Conservation (phyloP, 2,797 vertebrate species). For the Xyrichtys novacula region DNA sequence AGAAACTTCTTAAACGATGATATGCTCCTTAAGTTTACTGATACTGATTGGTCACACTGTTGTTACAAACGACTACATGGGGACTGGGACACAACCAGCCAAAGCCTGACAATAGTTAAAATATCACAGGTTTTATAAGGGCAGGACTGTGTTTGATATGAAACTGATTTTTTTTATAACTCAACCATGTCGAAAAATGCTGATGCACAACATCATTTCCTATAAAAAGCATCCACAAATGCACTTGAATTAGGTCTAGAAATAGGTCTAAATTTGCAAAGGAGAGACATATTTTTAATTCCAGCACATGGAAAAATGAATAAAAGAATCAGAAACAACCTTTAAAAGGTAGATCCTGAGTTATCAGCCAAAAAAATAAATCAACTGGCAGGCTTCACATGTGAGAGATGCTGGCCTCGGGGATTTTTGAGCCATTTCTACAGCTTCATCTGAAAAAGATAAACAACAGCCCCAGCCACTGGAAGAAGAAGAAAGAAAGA, state of each 20-base stretch:
- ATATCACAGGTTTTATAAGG: slow-evolving; percentile 14
- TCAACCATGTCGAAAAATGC: not conserved
- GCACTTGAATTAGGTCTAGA: slow-evolving; percentile 39
- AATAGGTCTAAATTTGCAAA: slow-evolving; percentile 54
- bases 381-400: slow-evolving; percentile 76
- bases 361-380: slow-evolving; percentile 66
- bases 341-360: slow-evolving; percentile 66
- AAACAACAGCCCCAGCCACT: slow-evolving; percentile 78
- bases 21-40: slow-evolving; percentile 83
- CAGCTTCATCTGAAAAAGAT: slow-evolving; percentile 77
- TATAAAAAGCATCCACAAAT: not conserved
- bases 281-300: slow-evolving; percentile 54
- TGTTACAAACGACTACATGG: slow-evolving; percentile 52
- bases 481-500: slow-evolving; percentile 76
- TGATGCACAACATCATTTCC: not conserved
- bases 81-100: slow-evolving; percentile 4
- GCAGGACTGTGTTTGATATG: slow-evolving; percentile 6
- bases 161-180: not conserved
- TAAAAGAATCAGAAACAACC: slow-evolving; percentile 69
- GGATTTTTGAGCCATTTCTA: slow-evolving; percentile 77
- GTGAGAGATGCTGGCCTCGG: slow-evolving; percentile 72
- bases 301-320: slow-evolving; percentile 57
- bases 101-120: not conserved
- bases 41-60: slow-evolving; percentile 80
- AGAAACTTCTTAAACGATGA: slow-evolving; percentile 77